These are phyloP conservation scores for Lepus timidus DNA, from an alignment of 2,113 vertebrate genomes.

Conservation along the genomic window DNA sequence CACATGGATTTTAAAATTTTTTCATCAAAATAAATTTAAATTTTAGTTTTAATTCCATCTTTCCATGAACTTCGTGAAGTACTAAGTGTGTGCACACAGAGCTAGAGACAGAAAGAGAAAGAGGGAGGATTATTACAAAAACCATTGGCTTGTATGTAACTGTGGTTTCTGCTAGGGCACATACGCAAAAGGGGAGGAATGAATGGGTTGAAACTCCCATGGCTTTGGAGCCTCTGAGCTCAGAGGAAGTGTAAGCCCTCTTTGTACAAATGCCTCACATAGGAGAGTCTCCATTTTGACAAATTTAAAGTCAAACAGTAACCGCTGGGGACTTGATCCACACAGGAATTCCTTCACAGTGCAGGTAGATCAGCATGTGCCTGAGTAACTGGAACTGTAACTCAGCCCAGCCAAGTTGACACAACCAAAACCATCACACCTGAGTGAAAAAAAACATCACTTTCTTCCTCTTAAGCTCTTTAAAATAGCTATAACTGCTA, in stretches of 20 bases:
- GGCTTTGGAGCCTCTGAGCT: slow-evolving; percentile 24
- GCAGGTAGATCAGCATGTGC: background rate
- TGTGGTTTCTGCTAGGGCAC: background rate
- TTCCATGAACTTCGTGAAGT: no score
- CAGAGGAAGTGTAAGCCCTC: background rate
- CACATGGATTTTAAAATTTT: no score
- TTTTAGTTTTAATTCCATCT: no score
- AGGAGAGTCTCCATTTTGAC: slow-evolving; percentile 8
- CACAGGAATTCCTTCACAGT: slow-evolving; percentile 5
- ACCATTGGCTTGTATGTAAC: background rate
- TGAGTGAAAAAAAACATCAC: slow-evolving; percentile 2
- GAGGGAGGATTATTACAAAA: background rate
- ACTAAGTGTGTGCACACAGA: background rate
- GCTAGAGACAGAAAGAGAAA: background rate
- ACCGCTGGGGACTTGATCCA: slow-evolving; percentile 34
- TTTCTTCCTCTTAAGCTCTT: slow-evolving; percentile 31
- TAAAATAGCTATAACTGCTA: slow-evolving; percentile 2
- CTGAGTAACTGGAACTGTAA: background rate
- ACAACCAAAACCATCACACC: background rate
- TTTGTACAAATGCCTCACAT: background rate
- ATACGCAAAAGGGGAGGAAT: background rate
- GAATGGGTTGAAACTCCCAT: background rate
- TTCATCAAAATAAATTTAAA: no score
- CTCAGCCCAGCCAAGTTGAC: background rate
- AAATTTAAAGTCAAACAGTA: slow-evolving; percentile 41